Evolutionary conservation across 1,140 invertebrate genomes (phyloP).

Genomic region (Aphelenchoides fujianensis): DNA sequence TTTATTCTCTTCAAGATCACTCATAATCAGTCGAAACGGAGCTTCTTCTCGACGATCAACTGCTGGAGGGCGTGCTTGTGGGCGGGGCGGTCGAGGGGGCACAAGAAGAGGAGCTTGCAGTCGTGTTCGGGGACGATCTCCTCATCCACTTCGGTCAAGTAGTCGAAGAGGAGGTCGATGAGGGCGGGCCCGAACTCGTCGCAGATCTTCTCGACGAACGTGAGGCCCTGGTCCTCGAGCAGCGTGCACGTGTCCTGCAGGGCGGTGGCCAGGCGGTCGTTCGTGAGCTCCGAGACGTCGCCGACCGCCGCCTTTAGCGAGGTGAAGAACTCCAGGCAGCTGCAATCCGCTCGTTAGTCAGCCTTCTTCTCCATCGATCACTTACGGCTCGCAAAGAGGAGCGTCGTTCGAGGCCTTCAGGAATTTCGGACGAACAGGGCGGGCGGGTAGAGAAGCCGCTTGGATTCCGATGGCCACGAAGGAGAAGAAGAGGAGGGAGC

Average conservation of each 20-base stretch:
- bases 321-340: neutral
- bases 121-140: neutral
- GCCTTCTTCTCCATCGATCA: no score
- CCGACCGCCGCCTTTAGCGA: neutral
- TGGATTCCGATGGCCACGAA: neutral
- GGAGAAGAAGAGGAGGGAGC: neutral
- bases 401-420: neutral
- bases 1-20: neutral
- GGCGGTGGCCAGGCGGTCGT: neutral
- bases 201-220: neutral
- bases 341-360: no score
- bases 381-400: neutral
- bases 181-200: neutral
- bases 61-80: neutral
- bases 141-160: neutral
- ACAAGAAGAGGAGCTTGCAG: neutral
- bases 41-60: neutral
- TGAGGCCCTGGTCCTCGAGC: neutral
- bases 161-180: neutral
- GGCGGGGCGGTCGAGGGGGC: neutral
- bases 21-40: neutral
- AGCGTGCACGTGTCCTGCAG: neutral
- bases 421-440: neutral
- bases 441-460: neutral
- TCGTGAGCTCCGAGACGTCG: neutral